Evolutionary conservation across 2,888 invertebrate species (phyloP), one percentile per base, ranked within the genome.

Genomic region (Megalurothrips usitatus): DNA sequence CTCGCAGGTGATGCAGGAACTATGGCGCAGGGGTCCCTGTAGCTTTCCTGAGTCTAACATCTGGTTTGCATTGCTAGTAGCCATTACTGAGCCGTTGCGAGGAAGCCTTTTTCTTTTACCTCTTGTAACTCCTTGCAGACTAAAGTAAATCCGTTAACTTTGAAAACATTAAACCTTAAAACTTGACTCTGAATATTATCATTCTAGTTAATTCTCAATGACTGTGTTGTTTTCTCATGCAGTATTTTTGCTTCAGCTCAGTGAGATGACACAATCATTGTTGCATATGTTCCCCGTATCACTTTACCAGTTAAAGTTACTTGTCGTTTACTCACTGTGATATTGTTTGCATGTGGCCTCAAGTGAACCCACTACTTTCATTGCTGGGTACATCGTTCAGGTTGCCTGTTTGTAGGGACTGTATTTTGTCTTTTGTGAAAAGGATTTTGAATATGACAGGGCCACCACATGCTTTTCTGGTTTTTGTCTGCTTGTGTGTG

Each of bases 1-100:
- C 23, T 75, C 68, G 68, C 68, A 75, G 68, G 68, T 75, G 68
- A 75, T 75, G 23, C 68, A 75, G 68, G 68, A 75, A 75, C 26
- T 26, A 12, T 75, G 68, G 68, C 68, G 68, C 68, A 75, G 68
- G 68, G 23, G 10, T 23, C 68, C 68, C 68, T 75, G 68, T 75
- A 26, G 68, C 68, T 75, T 75, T 75, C 68, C 68, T 75, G 68
- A 75, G 4, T 58, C 58, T 58, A 17, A 58, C 6, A 58, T 11
- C 1, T 26, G 68, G 68, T 75, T n/a, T 75, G 68, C 26, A 75
- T 75, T 75, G 68, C 68, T 26, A 75, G 68, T 75, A 75, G 68
- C 10, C 23, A 6, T 68, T 75, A 75, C 68, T 75, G 68, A 75
- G 26, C 26, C 26, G 68, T 75, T 23, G 68, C 68, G 26, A 75